Evolutionary conservation across 2,113 vertebrate genomes (phyloP).

Genomic region (human (Homo sapiens)): DNA sequence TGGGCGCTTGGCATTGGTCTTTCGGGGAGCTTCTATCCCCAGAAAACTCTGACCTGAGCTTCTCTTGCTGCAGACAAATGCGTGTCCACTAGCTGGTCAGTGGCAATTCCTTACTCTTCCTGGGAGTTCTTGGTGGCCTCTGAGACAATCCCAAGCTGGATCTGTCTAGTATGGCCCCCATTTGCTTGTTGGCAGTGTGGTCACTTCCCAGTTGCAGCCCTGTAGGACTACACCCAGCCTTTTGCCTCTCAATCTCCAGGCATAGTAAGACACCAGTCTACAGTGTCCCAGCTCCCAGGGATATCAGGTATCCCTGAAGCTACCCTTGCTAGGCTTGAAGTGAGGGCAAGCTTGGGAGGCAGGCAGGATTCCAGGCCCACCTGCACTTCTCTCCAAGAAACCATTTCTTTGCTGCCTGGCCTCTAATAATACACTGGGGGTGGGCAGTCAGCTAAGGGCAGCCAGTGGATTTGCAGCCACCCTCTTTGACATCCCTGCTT

Average conservation of each 20-base stretch:
- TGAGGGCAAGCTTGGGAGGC: background rate
- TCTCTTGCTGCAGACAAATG: background rate
- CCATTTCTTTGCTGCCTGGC: background rate
- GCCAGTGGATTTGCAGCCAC: background rate
- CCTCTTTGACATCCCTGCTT: background rate
- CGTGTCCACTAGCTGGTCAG: background rate
- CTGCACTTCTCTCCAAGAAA: background rate
- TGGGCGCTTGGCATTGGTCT: background rate
- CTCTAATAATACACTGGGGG: background rate
- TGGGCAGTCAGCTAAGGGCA: too few species aligned
- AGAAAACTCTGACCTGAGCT: background rate
- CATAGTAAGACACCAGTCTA: background rate
- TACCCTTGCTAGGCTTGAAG: background rate
- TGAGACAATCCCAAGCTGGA: background rate
- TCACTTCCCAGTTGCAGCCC: too few species aligned
- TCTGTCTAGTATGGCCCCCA: fast-evolving
- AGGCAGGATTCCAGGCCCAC: too few species aligned
- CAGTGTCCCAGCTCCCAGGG: background rate
- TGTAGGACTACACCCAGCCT: background rate
- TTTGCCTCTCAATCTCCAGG: background rate
- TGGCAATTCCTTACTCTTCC: background rate
- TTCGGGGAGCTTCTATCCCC: background rate
- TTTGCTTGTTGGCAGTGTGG: background rate
- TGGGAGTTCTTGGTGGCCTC: background rate
- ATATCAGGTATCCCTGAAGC: fast-evolving